Evolutionary conservation across 1,140 invertebrate species (phyloP), one percentile per base, ranked within the genome.

Genomic region (Ooceraea biroi): DNA sequence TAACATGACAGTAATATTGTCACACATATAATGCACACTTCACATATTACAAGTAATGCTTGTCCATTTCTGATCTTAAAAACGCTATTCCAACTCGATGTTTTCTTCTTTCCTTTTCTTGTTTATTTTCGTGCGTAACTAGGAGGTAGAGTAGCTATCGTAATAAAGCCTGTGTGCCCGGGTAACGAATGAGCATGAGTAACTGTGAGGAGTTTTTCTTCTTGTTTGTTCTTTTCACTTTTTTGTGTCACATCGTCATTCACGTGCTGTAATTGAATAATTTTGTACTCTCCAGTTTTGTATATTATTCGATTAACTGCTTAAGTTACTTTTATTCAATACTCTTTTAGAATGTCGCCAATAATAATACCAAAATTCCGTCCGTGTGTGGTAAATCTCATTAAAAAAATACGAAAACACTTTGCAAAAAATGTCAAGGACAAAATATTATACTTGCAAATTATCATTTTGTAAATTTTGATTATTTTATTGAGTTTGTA

Each of bases 141-240:
- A 1, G 97, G 97, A 30, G 97, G 97, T 72, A 98, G 93, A 3
- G 98, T 97, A 5, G 98, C 98, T 93, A 99, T 98, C 27, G 98
- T 99, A 48, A 99, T 95, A 94, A 98, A 99, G 10, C 98, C 98
- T 36, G 98, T 99, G 94, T 99, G 98, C 0, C 98, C 98, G 12
- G 98, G 97, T 91, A 96, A 96, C 82, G 95, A 95, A 77, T 95
- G 87, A 30, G 97, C 96, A 84, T 97, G 96, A 7, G 96, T 93
- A 0, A 96, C 96, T 48, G 97, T 96, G 55, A 97, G 93, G 88
- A 97, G 96, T 91, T 95, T 96, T 60, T 93, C 92, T 84, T 94
- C 91, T 69, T 95, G 94, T 88, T 94, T 94, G 87, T 90, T 90
- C 11, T 91, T 93, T 91, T 94, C 90, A 92, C 95, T 90, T 91